Percentiles rank a stretch among this genome's conserved stretches.
Conservation (phyloP, 2,113 vertebrate species). For the Chloropsis hardwickii region DNA sequence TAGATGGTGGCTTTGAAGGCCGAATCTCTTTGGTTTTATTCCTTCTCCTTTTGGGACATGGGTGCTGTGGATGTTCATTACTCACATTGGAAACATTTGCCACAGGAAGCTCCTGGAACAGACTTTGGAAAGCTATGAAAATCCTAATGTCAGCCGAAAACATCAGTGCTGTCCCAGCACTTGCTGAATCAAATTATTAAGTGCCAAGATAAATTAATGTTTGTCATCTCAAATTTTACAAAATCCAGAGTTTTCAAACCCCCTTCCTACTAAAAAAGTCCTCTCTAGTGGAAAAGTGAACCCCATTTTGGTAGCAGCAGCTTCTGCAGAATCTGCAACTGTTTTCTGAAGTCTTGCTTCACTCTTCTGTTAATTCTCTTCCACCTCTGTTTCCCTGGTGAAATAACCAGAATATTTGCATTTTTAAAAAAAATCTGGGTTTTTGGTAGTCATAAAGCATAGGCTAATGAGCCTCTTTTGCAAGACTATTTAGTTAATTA, state of each 20-base stretch:
- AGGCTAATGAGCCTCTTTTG: not conserved
- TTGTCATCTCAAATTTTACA: slow-evolving; percentile 13
- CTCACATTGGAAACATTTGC: slow-evolving; percentile 72
- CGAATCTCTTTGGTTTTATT: slow-evolving; percentile 4
- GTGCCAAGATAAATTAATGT: slow-evolving; percentile 54
- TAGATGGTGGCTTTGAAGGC: not conserved
- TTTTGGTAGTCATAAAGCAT: not conserved
- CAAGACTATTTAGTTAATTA: not conserved
- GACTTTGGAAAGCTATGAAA: slow-evolving; percentile 62
- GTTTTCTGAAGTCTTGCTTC: not conserved
- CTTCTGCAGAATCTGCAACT: not conserved
- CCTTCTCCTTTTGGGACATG: slow-evolving; percentile 37
- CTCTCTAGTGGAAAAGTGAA: not conserved
- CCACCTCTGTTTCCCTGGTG: not conserved
- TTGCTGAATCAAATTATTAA: slow-evolving; percentile 65
- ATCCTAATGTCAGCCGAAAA: slow-evolving; percentile 39
- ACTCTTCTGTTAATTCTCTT: not conserved
- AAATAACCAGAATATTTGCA: not conserved
- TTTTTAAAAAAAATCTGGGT: not conserved
- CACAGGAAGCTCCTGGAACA: slow-evolving; percentile 54
- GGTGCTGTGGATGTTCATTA: slow-evolving; percentile 68
- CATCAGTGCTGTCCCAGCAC: not conserved
- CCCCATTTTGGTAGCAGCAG: not conserved
- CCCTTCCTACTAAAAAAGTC: not conserved
- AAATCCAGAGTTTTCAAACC: not conserved